Evolutionary conservation across 2,113 vertebrate genomes (phyloP).

Genomic region (Notiomystis cincta): DNA sequence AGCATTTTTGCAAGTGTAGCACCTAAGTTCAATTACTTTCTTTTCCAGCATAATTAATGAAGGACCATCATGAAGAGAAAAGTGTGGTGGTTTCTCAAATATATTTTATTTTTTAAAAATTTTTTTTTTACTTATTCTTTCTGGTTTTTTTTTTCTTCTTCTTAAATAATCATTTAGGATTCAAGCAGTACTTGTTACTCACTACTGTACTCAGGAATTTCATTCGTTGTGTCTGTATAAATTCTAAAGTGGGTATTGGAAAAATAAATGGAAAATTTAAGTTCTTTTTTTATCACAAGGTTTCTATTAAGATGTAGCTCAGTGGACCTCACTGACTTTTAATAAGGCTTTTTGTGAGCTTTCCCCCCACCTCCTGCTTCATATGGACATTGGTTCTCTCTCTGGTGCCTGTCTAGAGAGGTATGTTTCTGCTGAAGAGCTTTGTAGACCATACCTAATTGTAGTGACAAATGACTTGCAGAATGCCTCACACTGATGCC

Average conservation of each 20-base stretch:
- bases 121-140: too few relatives aligned
- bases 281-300: background rate
- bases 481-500: background rate
- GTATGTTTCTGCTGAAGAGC: background rate
- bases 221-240: background rate
- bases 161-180: background rate
- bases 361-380: background rate
- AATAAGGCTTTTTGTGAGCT: background rate
- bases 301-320: background rate
- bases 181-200: background rate
- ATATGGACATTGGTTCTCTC: background rate
- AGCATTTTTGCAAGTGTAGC: background rate
- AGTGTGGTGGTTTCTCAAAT: background rate
- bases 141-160: too few relatives aligned
- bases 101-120: too few relatives aligned
- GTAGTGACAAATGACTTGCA: background rate
- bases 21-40: background rate
- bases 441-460: background rate
- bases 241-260: background rate
- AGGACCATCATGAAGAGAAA: background rate
- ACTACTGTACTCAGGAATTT: background rate
- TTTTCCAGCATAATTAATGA: background rate
- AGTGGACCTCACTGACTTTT: background rate
- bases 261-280: background rate
- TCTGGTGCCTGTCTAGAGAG: background rate